phyloP scores from a whole-genome alignment of 2,888 invertebrate genomes.

The Hemithea aestivaria region DNA sequence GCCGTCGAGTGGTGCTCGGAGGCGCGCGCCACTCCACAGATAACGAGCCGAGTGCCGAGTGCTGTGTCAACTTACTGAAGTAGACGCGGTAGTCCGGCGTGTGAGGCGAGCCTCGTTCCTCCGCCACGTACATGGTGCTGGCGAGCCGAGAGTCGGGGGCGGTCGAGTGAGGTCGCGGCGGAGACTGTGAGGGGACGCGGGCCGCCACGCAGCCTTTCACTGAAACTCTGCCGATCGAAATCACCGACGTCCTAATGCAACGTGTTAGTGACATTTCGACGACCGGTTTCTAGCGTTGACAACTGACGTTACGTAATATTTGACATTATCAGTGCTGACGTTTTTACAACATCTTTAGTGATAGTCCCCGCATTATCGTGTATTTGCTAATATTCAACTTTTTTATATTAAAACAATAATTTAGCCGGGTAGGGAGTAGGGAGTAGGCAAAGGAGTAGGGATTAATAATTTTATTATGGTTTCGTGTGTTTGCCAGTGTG shows the following conservation, averaged over 20 bases:
- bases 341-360: no score
- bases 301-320: not conserved
- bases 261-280: constrained; percentile 24
- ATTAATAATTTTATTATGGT: no score
- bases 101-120: constrained; percentile 90
- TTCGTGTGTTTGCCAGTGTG: no score
- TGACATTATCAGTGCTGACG: no score
- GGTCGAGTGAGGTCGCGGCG: not conserved
- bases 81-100: constrained; percentile 92
- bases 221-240: constrained; percentile 1
- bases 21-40: not conserved
- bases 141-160: constrained; percentile 4
- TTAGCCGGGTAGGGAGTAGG: no score
- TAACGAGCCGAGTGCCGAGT: no score
- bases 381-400: no score
- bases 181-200: constrained; percentile 2
- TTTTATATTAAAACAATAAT: no score
- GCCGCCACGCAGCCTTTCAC: constrained; percentile 1
- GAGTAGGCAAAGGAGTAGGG: no score
- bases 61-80: constrained; percentile 86
- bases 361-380: no score
- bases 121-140: constrained; percentile 63
- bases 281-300: not conserved
- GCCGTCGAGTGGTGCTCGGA: constrained; percentile 1
- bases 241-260: constrained; percentile 27